Evolutionary conservation across 2,113 vertebrate species (phyloP), one percentile per base, ranked within the genome.

Genomic region (Telmatochromis sp.): DNA sequence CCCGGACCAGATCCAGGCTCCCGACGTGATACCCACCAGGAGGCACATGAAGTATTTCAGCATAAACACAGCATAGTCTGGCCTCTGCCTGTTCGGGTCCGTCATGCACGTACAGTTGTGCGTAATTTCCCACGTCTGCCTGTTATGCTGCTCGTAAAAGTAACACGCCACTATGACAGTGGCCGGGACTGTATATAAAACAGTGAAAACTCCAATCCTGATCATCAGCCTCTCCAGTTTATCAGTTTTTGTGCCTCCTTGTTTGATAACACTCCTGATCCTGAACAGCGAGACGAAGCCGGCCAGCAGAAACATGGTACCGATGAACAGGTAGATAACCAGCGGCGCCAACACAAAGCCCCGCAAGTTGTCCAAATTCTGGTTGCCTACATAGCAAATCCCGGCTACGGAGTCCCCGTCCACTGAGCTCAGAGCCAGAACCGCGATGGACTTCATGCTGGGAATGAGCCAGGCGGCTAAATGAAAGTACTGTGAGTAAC

Each of bases 41-140:
- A 98, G 97, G 92, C 98, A 98, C 98, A 98, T 99, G 86, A 99
- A 98, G 94, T 99, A 99, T 91, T 99, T 99, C 31, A 99, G 96
- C 98, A 99, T 99, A 93, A 99, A 99, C 87, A 99, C 98, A 0
- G 98, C 98, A 0, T 98, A 99, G 94, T 98, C 97, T 0, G 98
- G 98, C 95, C 3, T 87, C 51, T 81, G 90, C 57, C 88, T 42
- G 86, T 6, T 84, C 21, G 88, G 81, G 70, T 93, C 94, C 42
- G 97, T 92, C 87, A 96, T 81, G 86, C 98, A 99, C n/a, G 97
- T 96, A 79, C 98, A 99, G 91, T 97, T 98, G 95, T 98, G 97
- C 0, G 97, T 97, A 92, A 97, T 95, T 87, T 99, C 98, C 98
- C 98, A 99, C 87, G 96, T 96, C 6, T 97, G 97, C 40, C 97